Percentiles rank a stretch among this genome's conserved stretches.
These are phyloP conservation scores for Gobionotothen gibberifrons DNA, from an alignment of 2,797 vertebrate genomes.

Conservation along the genomic window DNA sequence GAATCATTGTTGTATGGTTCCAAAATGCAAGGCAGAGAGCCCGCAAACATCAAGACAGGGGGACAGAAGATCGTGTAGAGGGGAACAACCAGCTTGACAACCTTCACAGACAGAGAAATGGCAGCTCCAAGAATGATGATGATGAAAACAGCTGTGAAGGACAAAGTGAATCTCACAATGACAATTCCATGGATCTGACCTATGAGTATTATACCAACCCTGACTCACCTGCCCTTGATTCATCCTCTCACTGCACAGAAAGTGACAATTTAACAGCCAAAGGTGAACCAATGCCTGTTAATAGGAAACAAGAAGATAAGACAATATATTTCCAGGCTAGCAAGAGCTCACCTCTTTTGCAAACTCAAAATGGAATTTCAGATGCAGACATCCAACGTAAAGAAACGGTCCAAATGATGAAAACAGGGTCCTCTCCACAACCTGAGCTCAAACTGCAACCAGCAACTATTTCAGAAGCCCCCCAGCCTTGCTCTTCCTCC, in stretches of 20 bases:
- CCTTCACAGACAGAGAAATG: conserved; percentile 91
- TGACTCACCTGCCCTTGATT: conserved; percentile 86
- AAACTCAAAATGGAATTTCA: conserved; percentile 43
- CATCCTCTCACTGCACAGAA: conserved; percentile 56
- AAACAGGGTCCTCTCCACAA: conserved; percentile 35
- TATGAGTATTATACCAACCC: conserved; percentile 91
- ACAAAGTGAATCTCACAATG: conserved; percentile 91
- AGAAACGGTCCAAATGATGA: conserved; percentile 42
- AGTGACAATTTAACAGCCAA: conserved; percentile 52
- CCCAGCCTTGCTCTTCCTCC: conserved; percentile 34
- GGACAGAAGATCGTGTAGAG: conserved; percentile 67
- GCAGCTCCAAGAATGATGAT: conserved; percentile 91
- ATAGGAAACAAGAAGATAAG: conserved; percentile 61
- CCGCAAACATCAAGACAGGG: conserved; percentile 91
- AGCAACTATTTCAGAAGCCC: conserved; percentile 52
- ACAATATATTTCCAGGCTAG: conserved; percentile 27
- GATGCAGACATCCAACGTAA: conserved; percentile 47
- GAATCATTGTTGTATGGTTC: conserved; percentile 99
- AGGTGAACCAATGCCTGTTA: conserved; percentile 50
- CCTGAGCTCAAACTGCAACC: conserved; percentile 31
- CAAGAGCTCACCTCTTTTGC: conserved; percentile 40
- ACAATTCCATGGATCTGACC: conserved; percentile 94
- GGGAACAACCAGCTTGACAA: conserved; percentile 80
- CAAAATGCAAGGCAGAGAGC: conserved; percentile 98
- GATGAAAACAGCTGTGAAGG: conserved; percentile 78